Base-by-base conservation (phyloP, 2,797 vertebrate genomes). In the Hydrophis major region DNA sequence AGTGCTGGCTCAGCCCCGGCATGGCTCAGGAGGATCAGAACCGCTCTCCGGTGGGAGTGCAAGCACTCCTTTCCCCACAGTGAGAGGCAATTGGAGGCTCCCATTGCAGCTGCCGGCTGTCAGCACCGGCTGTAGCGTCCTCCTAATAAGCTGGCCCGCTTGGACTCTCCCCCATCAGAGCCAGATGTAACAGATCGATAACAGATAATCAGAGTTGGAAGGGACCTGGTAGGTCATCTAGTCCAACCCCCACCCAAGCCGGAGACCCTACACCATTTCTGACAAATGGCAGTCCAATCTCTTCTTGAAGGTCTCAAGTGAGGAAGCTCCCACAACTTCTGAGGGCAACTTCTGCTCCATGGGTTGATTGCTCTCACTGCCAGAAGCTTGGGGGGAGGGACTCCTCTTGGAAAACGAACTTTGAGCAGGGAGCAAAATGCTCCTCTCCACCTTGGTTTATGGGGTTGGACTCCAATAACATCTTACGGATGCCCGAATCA, bases 401-500 rank as follows among this genome's bases (percentile, higher is more conserved):
- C 90, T 74, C 94, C 95, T 96, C 96, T 93, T 96, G 96, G 97
- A 97, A 97, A 97, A 96, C 94, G 96, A 94, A 22, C n/a, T 94
- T 57, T 89, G 94, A 94, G 95, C 93, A 89, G 89, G 94, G 91
- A 1, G 87, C 96, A 97, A 97, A 97, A 97, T 89, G 95, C 96
- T 93, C 94, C 94, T 96, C 96, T 93, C 93, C 94, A 94, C 95
- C 96, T 94, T 96, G 95, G 4, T 37, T 37, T 10, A 3, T 20
- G 95, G 95, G 96, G 97, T 96, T 93, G 94, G 93, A 94, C 94
- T 96, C 96, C 97, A 97, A 96, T 95, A 96, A 96, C 95, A 96
- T 94, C 96, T 97, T 95, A 97, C 95, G 95, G 96, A 96, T 94
- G 93, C 94, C 4, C 22, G 59, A 11, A 55, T 12, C 11, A 93